Conservation (phyloP, 2,888 invertebrate genomes). For the Drosophila barbarae region DNA sequence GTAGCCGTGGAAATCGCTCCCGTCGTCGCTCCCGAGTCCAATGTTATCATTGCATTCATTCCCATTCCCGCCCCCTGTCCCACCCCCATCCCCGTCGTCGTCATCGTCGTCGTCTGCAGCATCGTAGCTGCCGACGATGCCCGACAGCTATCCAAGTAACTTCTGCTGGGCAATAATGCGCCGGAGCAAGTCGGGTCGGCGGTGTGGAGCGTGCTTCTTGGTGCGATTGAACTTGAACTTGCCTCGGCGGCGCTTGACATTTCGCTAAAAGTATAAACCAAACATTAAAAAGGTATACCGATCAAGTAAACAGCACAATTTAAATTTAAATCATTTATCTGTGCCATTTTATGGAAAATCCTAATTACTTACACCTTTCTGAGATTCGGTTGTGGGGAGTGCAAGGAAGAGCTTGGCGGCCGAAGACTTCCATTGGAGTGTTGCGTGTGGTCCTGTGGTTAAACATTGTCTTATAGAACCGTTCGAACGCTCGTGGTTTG, state of each 20-base stretch:
- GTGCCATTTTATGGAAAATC: too few species aligned
- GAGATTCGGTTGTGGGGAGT: conserved; percentile 80
- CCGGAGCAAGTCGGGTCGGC: conserved; percentile 79
- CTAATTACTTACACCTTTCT: conserved; percentile 82
- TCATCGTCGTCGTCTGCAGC: conserved; percentile 80
- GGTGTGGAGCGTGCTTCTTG: conserved; percentile 91
- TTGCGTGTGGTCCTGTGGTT: conserved; percentile 79
- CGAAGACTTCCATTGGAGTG: conserved; percentile 81
- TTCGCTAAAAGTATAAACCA: conserved; percentile 64
- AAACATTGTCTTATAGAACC: conserved; percentile 81
- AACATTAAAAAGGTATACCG: conserved; percentile 4
- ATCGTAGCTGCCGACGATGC: conserved; percentile 81
- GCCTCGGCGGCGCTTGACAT: conserved; percentile 78
- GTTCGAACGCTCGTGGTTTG: conserved; percentile 80
- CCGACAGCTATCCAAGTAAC: conserved; percentile 81
- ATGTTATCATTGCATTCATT: conserved; percentile 53
- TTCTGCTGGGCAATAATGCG: conserved; percentile 81
- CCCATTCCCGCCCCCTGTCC: conserved; percentile 51
- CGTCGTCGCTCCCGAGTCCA: conserved; percentile 68
- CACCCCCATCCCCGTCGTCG: conserved; percentile 66
- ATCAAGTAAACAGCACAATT: not conserved
- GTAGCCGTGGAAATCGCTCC: conserved; percentile 71
- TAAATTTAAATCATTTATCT: not conserved
- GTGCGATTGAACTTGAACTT: conserved; percentile 90
- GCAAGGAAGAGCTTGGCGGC: conserved; percentile 82